A percentile compares a stretch with the other conserved stretches of the same genome.
Evolutionary conservation across 30 jellyfish, hydroid and myxozoan species (phyloP).

Genomic region (Chironex yamaguchii): DNA sequence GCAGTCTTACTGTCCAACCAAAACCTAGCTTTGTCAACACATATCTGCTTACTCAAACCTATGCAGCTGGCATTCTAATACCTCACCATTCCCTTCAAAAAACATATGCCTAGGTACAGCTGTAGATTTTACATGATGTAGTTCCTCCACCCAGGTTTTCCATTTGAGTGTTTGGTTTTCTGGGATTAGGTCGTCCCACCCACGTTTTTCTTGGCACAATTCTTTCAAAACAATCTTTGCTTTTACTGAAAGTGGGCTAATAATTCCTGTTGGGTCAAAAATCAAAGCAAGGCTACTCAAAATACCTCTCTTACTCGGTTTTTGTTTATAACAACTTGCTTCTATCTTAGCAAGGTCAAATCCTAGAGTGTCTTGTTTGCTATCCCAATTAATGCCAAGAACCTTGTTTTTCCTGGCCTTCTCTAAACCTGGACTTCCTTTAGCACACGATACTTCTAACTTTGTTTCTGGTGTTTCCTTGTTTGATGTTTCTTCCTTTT

Average conservation of each 20-base stretch:
- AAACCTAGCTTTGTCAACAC: slow-evolving; percentile 18
- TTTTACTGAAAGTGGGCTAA: slow-evolving; percentile 13
- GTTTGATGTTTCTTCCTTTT: neutral
- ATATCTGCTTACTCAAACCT: slow-evolving; percentile 34
- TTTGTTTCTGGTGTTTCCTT: neutral
- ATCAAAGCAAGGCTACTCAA: slow-evolving; percentile 26
- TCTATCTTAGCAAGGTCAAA: too few species aligned
- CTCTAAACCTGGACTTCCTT: neutral
- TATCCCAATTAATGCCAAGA: slow-evolving; percentile 12
- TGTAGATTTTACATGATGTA: neutral
- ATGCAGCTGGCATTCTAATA: neutral
- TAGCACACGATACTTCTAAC: too few species aligned
- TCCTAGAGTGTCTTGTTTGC: neutral
- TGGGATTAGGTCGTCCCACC: slow-evolving; percentile 55
- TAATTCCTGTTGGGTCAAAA: slow-evolving; percentile 19
- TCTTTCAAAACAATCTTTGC: slow-evolving; percentile 40
- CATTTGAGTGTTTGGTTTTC: neutral
- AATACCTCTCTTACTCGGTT: slow-evolving; percentile 34
- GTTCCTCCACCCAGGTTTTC: slow-evolving; percentile 36
- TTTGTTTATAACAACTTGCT: too few species aligned
- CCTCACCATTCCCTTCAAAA: slow-evolving; percentile 9
- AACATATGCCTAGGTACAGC: slow-evolving; percentile 15
- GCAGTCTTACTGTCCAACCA: slow-evolving; percentile 73
- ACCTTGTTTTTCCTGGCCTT: neutral
- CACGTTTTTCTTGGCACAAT: neutral